These are phyloP conservation scores for Donacobius atricapilla DNA, from an alignment of 2,113 vertebrate species.

Conservation along the genomic window DNA sequence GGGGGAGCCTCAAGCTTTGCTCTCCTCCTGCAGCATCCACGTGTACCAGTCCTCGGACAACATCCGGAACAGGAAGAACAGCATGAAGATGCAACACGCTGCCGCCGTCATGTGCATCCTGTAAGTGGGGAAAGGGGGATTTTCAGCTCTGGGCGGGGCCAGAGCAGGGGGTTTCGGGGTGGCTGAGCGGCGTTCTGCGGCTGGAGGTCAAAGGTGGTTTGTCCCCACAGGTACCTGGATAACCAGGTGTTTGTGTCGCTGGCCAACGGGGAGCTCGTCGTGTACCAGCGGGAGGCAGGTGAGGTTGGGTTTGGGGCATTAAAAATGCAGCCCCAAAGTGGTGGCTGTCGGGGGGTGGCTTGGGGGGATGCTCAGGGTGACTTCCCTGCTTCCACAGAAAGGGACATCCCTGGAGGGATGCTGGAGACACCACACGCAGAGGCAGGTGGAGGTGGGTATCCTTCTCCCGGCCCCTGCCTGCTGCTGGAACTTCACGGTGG, in stretches of 20 bases:
- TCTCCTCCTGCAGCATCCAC: constrained; percentile 81
- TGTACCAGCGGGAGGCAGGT: constrained; percentile 97
- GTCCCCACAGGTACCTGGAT: constrained; percentile 84
- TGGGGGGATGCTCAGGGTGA: neutral
- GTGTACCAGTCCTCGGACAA: constrained; percentile 98
- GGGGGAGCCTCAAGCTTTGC: neutral
- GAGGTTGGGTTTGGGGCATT: accelerated
- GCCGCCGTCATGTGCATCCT: constrained; percentile 91
- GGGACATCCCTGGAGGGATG: neutral
- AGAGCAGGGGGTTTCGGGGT: neutral
- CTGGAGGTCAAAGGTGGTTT: neutral
- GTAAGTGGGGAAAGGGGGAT: constrained; percentile 69
- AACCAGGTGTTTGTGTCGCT: constrained; percentile 97
- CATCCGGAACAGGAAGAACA: constrained; percentile 97
- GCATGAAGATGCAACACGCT: constrained; percentile 96
- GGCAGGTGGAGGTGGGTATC: neutral
- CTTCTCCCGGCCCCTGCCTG: neutral
- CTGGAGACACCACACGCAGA: neutral
- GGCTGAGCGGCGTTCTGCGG: neutral
- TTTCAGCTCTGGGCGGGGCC: accelerated
- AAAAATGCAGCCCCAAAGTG: neutral
- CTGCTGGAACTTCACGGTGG: accelerated
- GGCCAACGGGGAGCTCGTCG: constrained; percentile 91
- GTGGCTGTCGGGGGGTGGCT: neutral
- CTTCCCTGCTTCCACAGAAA: neutral